A percentile compares a stretch with the other conserved stretches of the same genome.
Conservation (phyloP, 2,888 invertebrate genomes). For the Hyppa rectilinea region DNA sequence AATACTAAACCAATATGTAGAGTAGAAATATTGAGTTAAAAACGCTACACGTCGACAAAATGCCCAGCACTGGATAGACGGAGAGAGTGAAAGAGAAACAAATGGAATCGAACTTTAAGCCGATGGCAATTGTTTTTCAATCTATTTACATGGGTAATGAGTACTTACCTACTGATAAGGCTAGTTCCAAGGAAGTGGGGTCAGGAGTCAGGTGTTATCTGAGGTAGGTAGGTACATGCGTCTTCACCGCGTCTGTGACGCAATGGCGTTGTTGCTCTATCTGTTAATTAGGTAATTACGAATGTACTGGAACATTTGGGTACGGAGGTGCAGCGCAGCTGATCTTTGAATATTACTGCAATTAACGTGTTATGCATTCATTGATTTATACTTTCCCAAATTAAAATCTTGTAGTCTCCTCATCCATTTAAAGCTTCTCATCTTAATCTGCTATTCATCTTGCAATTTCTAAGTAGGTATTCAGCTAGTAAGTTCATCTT, state of each 20-base stretch:
- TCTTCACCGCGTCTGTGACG: slow-evolving; percentile 51
- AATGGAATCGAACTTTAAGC: slow-evolving; percentile 2
- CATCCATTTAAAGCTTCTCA: too few relatives aligned
- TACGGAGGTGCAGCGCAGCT: not conserved
- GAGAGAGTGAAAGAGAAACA: not conserved
- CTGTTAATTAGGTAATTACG: slow-evolving; percentile 36
- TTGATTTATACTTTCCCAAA: too few relatives aligned
- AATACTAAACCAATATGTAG: too few relatives aligned
- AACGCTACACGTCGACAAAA: not conserved
- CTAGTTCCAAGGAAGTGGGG: slow-evolving; percentile 72
- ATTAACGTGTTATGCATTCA: not conserved
- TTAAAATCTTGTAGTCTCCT: not conserved
- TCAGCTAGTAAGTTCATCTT: not conserved
- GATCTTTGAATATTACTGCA: not conserved
- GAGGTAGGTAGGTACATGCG: slow-evolving; percentile 45
- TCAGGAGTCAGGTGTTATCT: slow-evolving; percentile 63
- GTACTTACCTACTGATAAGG: slow-evolving; percentile 52
- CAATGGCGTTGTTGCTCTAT: slow-evolving; percentile 26
- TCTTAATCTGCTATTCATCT: too few relatives aligned
- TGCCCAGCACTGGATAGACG: not conserved
- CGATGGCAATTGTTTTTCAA: slow-evolving; percentile 25
- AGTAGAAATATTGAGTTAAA: not conserved
- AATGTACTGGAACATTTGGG: slow-evolving; percentile 10
- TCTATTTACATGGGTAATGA: slow-evolving; percentile 50
- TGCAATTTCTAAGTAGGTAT: not conserved